Conservation (phyloP, 2,797 vertebrate species). For the Phylloscopus collybita region DNA sequence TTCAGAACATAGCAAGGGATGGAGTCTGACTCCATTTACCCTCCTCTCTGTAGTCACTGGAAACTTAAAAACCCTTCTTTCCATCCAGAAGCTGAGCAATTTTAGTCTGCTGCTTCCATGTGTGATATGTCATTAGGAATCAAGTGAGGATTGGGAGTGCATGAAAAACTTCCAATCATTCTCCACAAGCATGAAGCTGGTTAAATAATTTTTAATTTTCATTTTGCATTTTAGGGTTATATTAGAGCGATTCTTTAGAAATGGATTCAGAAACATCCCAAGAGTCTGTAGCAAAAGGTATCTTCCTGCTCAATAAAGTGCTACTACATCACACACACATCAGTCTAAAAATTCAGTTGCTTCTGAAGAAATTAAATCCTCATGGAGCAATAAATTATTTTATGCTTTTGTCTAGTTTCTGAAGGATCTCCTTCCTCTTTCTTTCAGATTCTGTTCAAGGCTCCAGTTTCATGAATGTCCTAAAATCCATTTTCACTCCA, state of each 20-base stretch:
- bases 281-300: background rate
- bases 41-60: background rate
- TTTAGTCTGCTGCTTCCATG: background rate
- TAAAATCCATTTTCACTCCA: background rate
- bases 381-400: background rate
- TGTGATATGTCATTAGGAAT: background rate
- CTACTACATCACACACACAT: background rate
- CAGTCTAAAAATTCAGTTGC: background rate
- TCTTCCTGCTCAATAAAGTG: background rate
- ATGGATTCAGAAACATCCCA: background rate
- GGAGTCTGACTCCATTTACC: background rate
- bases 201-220: background rate
- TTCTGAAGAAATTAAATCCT: constrained; percentile 2
- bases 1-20: background rate
- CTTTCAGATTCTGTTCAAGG: background rate
- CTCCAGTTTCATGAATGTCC: background rate
- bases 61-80: background rate
- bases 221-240: background rate
- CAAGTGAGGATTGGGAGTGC: background rate
- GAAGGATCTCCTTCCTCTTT: background rate
- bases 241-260: background rate
- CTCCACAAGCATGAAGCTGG: background rate
- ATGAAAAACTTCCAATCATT: background rate
- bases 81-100: background rate
- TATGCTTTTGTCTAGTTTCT: background rate